Base-by-base conservation (phyloP, 2,797 vertebrate genomes). In the Melopsittacus undulatus region DNA sequence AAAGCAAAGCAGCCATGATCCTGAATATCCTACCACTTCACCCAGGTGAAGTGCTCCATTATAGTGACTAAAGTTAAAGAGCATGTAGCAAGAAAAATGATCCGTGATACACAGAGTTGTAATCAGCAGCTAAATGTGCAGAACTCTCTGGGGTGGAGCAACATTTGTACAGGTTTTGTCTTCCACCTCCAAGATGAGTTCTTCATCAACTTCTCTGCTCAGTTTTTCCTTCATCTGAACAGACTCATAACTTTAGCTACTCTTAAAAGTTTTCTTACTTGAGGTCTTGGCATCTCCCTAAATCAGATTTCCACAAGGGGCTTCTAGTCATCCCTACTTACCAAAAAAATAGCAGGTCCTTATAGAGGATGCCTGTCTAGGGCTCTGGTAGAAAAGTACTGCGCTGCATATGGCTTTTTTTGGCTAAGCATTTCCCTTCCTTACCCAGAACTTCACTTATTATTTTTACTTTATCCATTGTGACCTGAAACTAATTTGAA, bases 31-130 rank as follows among this genome's bases (percentile, higher is more conserved):
- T 23, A 10, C 9, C 4, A 0, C 52, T 51, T 32, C 43, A 16
- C 3, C 18, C 20, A 7, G 48, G 10, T 46, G 13, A 87, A 67
- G 23, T 8, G 23, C 36, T 87, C 51, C 11, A 4, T 27, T 38
- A 36, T n/a, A 74, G 40, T 16, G 23, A 46, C 32, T 54, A 11
- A 32, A 64, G 14, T 36, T 16, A 42, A 45, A 0, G 0, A 83
- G 38, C 34, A 3, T 14, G 9, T 3, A 30, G 7, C 1, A 2
- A 85, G 76, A 75, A 92, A 70, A 0, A 0, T 11, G 20, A n/a
- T 26, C 40, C 49, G n/a, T 9, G 11, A n/a, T 43, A 2, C 11
- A 12, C 11, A 7, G 5, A 11, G 23, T 30, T 1, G 4, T 12
- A 27, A 77, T 51, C 76, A 69, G 43, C 77, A 61, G 57, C 43